Evolutionary conservation across 2,113 vertebrate genomes (phyloP).

Genomic region (Ophiodon elongatus): DNA sequence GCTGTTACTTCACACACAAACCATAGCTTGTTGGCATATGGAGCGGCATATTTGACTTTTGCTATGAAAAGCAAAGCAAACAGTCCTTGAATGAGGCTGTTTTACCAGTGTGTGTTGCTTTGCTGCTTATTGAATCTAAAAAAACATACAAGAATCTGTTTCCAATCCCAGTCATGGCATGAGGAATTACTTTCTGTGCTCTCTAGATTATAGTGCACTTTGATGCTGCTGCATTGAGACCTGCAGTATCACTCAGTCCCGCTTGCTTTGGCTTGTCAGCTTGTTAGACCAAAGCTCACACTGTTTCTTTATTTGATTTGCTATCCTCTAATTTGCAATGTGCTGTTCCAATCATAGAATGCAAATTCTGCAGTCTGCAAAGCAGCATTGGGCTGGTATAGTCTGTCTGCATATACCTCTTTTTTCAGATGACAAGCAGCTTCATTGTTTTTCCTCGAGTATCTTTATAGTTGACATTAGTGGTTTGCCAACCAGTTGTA

Average conservation of each 20-base stretch:
- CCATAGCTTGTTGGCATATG: conserved; percentile 28
- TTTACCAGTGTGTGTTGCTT: conserved; percentile 16
- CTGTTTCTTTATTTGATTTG: conserved; percentile 42
- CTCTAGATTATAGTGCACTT: conserved; percentile 32
- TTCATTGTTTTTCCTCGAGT: conserved; percentile 70
- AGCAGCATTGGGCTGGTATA: conserved; percentile 38
- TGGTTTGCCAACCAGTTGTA: conserved; percentile 67
- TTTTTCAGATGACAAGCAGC: conserved; percentile 59
- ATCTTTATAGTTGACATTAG: conserved; percentile 60
- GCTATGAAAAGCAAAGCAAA: conserved; percentile 46
- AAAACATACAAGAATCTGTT: conserved; percentile 40
- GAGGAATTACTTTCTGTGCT: conserved; percentile 27
- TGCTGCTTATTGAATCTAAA: conserved; percentile 19
- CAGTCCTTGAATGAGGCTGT: conserved; percentile 22
- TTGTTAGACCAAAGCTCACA: conserved; percentile 43
- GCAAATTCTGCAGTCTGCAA: conserved; percentile 49
- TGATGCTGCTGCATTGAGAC: conserved; percentile 32
- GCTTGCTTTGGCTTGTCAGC: conserved; percentile 48
- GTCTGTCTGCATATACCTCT: conserved; percentile 35
- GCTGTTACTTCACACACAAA: conserved; percentile 29
- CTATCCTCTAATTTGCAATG: conserved; percentile 26
- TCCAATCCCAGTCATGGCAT: conserved; percentile 10
- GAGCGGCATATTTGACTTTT: conserved; percentile 30
- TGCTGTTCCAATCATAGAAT: conserved; percentile 53
- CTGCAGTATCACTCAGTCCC: conserved; percentile 11